Evolutionary conservation across 2,113 vertebrate species (phyloP).

Genomic region (Thunnus thynnus): DNA sequence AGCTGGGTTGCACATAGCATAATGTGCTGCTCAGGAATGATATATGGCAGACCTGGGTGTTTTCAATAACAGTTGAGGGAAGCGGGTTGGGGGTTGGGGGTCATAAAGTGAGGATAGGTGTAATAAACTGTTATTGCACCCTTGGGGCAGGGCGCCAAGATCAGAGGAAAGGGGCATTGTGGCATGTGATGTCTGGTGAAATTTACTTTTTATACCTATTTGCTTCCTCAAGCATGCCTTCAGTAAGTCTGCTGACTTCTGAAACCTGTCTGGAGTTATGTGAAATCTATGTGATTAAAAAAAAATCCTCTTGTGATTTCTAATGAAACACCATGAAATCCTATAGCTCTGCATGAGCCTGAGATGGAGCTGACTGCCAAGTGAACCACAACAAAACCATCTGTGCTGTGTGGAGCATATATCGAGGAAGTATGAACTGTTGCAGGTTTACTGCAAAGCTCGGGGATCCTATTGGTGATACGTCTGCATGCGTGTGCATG

Average conservation of each 20-base stretch:
- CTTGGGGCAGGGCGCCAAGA: constrained; percentile 77
- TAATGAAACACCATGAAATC: constrained; percentile 57
- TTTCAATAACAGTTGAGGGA: constrained; percentile 85
- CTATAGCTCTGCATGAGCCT: constrained; percentile 42
- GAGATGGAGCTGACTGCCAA: constrained; percentile 61
- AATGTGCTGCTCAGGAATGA: constrained; percentile 80
- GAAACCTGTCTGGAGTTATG: constrained; percentile 19
- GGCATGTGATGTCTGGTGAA: constrained; percentile 70
- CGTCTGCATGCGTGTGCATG: constrained; percentile 34
- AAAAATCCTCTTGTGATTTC: constrained; percentile 22
- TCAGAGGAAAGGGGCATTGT: constrained; percentile 76
- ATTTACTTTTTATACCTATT: constrained; percentile 65
- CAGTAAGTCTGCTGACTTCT: constrained; percentile 43
- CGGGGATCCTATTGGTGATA: constrained; percentile 30
- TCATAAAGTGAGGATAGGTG: constrained; percentile 83
- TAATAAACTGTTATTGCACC: constrained; percentile 88
- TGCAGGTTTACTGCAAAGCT: constrained; percentile 51
- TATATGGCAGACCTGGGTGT: constrained; percentile 79
- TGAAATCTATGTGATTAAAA: background rate
- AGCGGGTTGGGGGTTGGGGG: constrained; percentile 58
- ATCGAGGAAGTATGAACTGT: constrained; percentile 55
- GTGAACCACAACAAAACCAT: constrained; percentile 74
- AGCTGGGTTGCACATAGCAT: constrained; percentile 71
- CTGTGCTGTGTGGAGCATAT: constrained; percentile 55
- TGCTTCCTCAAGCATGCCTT: constrained; percentile 48